A percentile compares a stretch with the other conserved stretches of the same genome.
Conservation (phyloP, 1,140 invertebrate species). For the Drosophila truncata region DNA sequence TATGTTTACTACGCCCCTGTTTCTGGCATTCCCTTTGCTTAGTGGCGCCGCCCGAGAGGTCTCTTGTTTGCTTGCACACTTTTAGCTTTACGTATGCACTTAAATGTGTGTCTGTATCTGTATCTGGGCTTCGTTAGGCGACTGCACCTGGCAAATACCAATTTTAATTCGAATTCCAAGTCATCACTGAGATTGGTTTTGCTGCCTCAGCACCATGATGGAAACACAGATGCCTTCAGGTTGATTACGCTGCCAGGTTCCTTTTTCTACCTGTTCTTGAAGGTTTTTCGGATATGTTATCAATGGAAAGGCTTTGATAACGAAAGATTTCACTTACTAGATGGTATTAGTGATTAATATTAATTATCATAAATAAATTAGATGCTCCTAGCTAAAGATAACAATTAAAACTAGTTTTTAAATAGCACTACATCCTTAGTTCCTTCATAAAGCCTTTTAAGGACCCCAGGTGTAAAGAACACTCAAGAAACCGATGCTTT, state of each 20-base stretch:
- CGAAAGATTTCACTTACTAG: too few species aligned
- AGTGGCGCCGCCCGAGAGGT: constrained; percentile 26
- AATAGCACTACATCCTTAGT: too few species aligned
- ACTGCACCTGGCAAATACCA: constrained; percentile 41
- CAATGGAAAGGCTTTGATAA: not conserved
- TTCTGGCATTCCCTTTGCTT: constrained; percentile 56
- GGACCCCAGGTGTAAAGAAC: too few species aligned
- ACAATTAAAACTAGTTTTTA: not conserved
- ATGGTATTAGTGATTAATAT: not conserved
- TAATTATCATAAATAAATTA: not conserved
- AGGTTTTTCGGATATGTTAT: not conserved
- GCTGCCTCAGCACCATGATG: constrained; percentile 62
- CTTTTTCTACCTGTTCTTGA: constrained; percentile 9
- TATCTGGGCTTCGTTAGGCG: constrained; percentile 29
- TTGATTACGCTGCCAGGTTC: constrained; percentile 19
- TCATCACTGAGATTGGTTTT: constrained; percentile 41
- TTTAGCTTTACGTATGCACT: constrained; percentile 18
- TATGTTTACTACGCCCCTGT: constrained; percentile 46
- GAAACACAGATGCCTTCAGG: constrained; percentile 7
- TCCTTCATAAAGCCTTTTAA: too few species aligned
- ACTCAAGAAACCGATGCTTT: too few species aligned
- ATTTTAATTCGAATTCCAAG: constrained; percentile 34
- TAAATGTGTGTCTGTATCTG: constrained; percentile 21
- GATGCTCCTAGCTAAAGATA: not conserved
- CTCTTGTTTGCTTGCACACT: constrained; percentile 37